Evolutionary conservation across 1,140 invertebrate species (phyloP), one percentile per base, ranked within the genome.

Genomic region (Chelonus insularis): DNA sequence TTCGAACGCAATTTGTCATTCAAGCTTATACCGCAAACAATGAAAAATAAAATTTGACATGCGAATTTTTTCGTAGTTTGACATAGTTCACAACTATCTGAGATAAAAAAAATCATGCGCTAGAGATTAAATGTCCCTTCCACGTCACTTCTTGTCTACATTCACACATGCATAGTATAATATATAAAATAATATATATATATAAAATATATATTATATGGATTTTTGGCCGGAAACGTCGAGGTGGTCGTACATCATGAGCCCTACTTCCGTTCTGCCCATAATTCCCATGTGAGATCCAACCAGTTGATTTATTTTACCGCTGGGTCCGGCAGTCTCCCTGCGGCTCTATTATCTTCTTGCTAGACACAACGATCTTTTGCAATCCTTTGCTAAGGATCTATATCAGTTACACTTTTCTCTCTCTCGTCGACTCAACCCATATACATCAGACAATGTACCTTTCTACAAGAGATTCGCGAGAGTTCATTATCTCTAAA

Each of bases 171-270:
- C 67, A 71, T 69, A 65, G 68, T 68, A 68, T 70, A 73, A 76
- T 78, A 76, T 76, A 78, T 78, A 76, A 77, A 4, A 4, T 4
- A 4, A 29, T 29, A 29, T 29, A 29, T 29, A 29, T 29, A 29
- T 29, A 29, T 29, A 29, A 4, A 29, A n/a, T 29, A 7, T 7
- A 7, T 29, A 29, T 29, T 4, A 29, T 7, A 29, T 73, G 67
- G 71, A 78, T 76, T 77, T 78, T 77, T 76, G 66, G 70, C 64
- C 74, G 74, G 75, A 77, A 75, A 69, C 71, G 67, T 66, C 66
- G 68, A 71, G 67, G 68, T 69, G 72, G 73, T 67, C 74, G 73
- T 77, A 76, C 70, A 78, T 78, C 75, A 77, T 70, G 68, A 68
- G 68, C 67, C 73, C 71, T 72, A 74, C 71, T 77, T 78, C 73